Evolutionary conservation across 2,888 invertebrate species (phyloP).

Genomic region (Machimus atricapillus): DNA sequence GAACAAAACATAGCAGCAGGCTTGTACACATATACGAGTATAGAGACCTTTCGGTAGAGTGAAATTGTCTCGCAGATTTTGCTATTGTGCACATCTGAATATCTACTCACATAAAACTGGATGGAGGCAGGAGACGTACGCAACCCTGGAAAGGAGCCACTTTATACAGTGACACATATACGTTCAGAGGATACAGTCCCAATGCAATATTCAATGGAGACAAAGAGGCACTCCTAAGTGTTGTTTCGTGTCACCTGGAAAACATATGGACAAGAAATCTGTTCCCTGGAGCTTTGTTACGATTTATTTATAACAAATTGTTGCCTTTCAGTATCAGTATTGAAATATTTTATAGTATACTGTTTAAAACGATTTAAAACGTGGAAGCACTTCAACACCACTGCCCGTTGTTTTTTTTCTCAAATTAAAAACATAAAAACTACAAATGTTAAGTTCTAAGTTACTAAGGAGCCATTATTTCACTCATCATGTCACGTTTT

Average conservation of each 20-base stretch:
- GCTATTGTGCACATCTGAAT: constrained; percentile 38
- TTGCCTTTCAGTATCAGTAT: not conserved
- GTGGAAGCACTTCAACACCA: not conserved
- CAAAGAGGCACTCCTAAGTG: constrained; percentile 59
- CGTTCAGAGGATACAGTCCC: not conserved
- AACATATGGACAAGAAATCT: constrained; percentile 62
- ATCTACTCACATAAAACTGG: constrained; percentile 22
- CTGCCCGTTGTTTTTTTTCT: not conserved
- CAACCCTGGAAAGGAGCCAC: not conserved
- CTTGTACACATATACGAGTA: not conserved
- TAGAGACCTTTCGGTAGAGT: not conserved
- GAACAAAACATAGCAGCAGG: not conserved
- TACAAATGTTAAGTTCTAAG: no score
- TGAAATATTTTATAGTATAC: not conserved
- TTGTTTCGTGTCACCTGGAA: constrained; percentile 64
- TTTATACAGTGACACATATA: not conserved
- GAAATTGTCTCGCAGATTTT: constrained; percentile 8
- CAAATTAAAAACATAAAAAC: no score
- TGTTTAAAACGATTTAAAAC: not conserved
- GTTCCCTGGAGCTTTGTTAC: constrained; percentile 41
- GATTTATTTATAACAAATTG: constrained; percentile 47
- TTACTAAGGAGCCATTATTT: no score
- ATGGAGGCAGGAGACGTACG: not conserved
- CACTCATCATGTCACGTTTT: no score
- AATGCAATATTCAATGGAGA: constrained; percentile 47